Conservation (phyloP, 2,888 invertebrate genomes). For the Aleiodes testaceus region DNA sequence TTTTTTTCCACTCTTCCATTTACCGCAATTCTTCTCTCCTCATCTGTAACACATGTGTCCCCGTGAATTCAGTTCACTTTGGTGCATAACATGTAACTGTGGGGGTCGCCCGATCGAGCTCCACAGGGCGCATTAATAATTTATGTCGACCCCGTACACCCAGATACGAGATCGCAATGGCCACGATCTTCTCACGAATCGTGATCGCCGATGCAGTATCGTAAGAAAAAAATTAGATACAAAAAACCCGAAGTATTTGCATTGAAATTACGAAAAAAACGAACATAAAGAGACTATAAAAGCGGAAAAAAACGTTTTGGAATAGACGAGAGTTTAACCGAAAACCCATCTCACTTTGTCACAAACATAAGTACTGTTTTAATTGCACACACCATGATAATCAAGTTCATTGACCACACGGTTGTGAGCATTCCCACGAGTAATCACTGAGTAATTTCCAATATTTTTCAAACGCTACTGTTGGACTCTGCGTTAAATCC, state of each 20-base stretch:
- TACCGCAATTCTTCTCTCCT: neutral
- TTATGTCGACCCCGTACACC: conserved; percentile 55
- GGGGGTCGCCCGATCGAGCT: conserved; percentile 56
- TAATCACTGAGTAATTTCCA: conserved; percentile 46
- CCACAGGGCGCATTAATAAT: conserved; percentile 62
- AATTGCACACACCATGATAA: conserved; percentile 35
- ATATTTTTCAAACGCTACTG: conserved; percentile 46
- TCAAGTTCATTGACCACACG: conserved; percentile 38
- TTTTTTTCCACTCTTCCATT: neutral
- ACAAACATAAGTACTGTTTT: conserved; percentile 18
- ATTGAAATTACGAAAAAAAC: conserved; percentile 11
- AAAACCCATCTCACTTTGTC: conserved; percentile 18
- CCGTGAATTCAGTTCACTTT: conserved; percentile 18
- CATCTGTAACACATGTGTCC: conserved; percentile 9
- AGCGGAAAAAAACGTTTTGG: neutral
- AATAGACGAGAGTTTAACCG: conserved; percentile 8
- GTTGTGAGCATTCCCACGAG: conserved; percentile 16
- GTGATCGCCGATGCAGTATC: conserved; percentile 63
- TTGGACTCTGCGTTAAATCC: conserved; percentile 13
- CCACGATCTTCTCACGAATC: conserved; percentile 63
- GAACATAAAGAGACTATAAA: neutral
- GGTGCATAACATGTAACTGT: conserved; percentile 20
- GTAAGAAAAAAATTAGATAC: conserved; percentile 48
- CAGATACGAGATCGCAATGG: conserved; percentile 58
- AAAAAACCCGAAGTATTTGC: too few species aligned